Evolutionary conservation across 1,140 invertebrate genomes (phyloP), one percentile per base, ranked within the genome.

Genomic region (Andricus grossulariae): DNA sequence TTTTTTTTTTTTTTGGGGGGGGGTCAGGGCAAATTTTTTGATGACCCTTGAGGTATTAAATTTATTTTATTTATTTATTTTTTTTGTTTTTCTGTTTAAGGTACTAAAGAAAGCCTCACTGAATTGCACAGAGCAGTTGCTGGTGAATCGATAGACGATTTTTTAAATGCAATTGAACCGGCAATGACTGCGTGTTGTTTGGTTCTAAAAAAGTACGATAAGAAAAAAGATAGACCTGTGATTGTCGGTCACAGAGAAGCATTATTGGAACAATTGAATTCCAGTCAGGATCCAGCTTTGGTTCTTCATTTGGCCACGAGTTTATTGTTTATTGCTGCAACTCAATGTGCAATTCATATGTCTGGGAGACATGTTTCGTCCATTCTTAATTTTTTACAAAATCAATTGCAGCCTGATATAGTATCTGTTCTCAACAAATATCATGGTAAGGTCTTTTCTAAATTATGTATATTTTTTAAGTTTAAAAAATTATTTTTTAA

Each of bases 321-420:
- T 57, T 92, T 98, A 39, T 92, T 98, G 21, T 98, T 98, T 84
- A 97, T 96, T 21, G 93, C 94, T 12, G 92, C 95, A 0, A 97
- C 96, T 15, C 94, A 97, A 84, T 94, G 91, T 82, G 96, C 98
- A 90, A 83, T 99, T 16, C 97, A 99, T 87, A 96, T 96, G 13
- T 98, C 97, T 32, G 98, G 98, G 0, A 95, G 97, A 88, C 97
- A 97, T 91, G 96, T 99, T 5, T 95, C 97, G 0, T 92, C 94
- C 21, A 94, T 99, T 78, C 90, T 99, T 21, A 84, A 91, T 2
- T 96, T 94, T 88, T 92, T 99, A 15, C 94, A 95, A 78, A 90
- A 92, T 25, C 93, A 94, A 76, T 87, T 98, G 39, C 93, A 93
- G 76, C 89, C 92, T 19, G 93, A 96, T 5, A 92, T 95, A 66